phyloP scores from a whole-genome alignment of 1,140 invertebrate species.

The Helicoverpa zea region DNA sequence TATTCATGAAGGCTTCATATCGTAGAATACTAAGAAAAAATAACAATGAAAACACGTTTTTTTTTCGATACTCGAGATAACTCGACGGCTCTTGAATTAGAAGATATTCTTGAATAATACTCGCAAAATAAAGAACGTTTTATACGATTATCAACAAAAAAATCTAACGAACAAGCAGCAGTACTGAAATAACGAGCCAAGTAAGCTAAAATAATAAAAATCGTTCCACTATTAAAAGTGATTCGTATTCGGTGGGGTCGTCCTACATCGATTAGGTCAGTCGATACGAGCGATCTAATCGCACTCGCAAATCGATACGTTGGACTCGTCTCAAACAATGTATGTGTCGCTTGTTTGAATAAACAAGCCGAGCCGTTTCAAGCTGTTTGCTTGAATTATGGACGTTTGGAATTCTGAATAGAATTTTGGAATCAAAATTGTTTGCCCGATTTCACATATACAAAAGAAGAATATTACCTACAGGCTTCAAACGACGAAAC shows the following conservation, averaged over 20 bases:
- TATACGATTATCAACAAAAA: not conserved
- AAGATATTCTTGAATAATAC: slow-evolving; percentile 12
- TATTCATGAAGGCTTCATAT: too few relatives aligned
- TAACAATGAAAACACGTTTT: too few relatives aligned
- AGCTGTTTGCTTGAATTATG: slow-evolving; percentile 5
- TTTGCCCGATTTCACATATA: not conserved
- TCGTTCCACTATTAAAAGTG: slow-evolving; percentile 14
- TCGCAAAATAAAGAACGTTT: not conserved
- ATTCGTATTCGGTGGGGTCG: slow-evolving; percentile 26
- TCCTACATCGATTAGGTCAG: slow-evolving; percentile 37
- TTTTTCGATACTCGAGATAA: too few relatives aligned
- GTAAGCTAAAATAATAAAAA: slow-evolving; percentile 32
- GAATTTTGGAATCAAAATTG: slow-evolving; percentile 10
- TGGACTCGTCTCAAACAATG: slow-evolving; percentile 34
- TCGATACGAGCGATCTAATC: slow-evolving; percentile 37
- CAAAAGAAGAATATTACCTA: too few relatives aligned
- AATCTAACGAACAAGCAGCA: not conserved
- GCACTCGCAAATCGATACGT: slow-evolving; percentile 37
- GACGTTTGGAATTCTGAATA: not conserved
- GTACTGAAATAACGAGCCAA: slow-evolving; percentile 21
- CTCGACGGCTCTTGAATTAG: not conserved
- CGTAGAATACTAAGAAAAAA: too few relatives aligned
- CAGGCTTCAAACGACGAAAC: too few relatives aligned
- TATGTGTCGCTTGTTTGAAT: slow-evolving; percentile 28
- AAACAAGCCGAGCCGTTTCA: slow-evolving; percentile 10